A percentile compares a stretch with the other conserved stretches of the same genome.
These are phyloP conservation scores for Heteromormyrus szaboi DNA, from an alignment of 2,797 vertebrate species.

Conservation along the genomic window DNA sequence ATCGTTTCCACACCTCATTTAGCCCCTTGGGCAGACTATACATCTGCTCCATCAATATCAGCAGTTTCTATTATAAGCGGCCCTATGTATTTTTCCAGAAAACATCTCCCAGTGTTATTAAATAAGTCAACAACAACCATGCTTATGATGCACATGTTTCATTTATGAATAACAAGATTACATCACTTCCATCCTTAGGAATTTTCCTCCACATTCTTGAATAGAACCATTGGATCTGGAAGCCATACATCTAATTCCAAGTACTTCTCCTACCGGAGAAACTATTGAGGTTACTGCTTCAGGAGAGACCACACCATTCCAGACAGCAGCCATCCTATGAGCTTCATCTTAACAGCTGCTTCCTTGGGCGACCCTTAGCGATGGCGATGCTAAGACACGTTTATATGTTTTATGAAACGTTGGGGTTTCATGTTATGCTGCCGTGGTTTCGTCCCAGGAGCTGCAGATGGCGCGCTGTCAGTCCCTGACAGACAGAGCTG, in stretches of 20 bases:
- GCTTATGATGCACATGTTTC: neutral
- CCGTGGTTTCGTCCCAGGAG: conserved; percentile 53
- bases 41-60: neutral
- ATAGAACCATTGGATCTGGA: neutral
- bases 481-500: conserved; percentile 66
- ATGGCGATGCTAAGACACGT: too few relatives aligned
- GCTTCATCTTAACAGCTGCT: neutral
- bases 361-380: neutral
- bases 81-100: neutral
- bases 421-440: neutral
- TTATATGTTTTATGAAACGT: too few relatives aligned
- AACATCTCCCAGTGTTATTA: neutral
- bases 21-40: neutral
- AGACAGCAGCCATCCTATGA: neutral
- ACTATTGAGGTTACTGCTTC: neutral
- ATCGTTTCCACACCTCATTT: neutral
- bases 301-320: neutral
- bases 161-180: neutral
- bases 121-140: neutral
- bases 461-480: conserved; percentile 72
- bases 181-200: neutral
- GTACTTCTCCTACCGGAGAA: neutral
- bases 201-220: neutral
- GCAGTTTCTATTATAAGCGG: neutral
- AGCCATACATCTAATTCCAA: neutral